Evolutionary conservation across 2,797 vertebrate genomes (phyloP), one percentile per base, ranked within the genome.

Genomic region (Peromyscus attwateri): DNA sequence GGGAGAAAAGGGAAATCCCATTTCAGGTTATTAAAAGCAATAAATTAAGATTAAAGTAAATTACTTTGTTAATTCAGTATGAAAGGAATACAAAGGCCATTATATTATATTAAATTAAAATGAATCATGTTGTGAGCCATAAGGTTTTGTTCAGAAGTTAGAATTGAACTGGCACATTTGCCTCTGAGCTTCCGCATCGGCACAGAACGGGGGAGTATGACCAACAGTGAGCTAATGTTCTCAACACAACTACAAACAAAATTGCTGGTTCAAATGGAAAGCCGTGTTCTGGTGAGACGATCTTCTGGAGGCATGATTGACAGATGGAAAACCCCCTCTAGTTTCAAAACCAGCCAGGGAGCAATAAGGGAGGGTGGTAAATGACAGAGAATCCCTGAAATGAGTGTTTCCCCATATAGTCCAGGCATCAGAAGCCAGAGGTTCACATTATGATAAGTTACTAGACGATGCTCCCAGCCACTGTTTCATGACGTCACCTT

Each of bases 91-190:
- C 91, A 60, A 95, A 96, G 49, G 23, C 70, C 60, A 87, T 46
- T 46, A 46, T 46, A 46, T 46, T 46, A 46, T 9, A 46, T 46
- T 46, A 92, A 88, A 95, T 93, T 73, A 89, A 96, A 89, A 96
- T 64, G 83, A 91, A 83, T 23, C 34, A 31, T 52, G 4, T 71
- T 64, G 3, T 91, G 79, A 80, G 25, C 34, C n/a, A 6, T 90
- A 90, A 96, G 23, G 13, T 85, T 70, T 77, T 73, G 1, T 88
- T 94, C 46, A 92, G 40, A 94, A 93, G 46, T 94, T 87, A 75
- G 70, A 87, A 0, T 43, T 79, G 68, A 83, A 14, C 49, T 91
- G 52, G 6, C 70, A 95, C 4, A 29, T 70, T 82, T 76, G 49
- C 64, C 79, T 95, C 40, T 91, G 31, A 60, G 73, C 68, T 75